Evolutionary conservation across 2,113 vertebrate genomes (phyloP).

Genomic region (zebrafish (Danio rerio)): DNA sequence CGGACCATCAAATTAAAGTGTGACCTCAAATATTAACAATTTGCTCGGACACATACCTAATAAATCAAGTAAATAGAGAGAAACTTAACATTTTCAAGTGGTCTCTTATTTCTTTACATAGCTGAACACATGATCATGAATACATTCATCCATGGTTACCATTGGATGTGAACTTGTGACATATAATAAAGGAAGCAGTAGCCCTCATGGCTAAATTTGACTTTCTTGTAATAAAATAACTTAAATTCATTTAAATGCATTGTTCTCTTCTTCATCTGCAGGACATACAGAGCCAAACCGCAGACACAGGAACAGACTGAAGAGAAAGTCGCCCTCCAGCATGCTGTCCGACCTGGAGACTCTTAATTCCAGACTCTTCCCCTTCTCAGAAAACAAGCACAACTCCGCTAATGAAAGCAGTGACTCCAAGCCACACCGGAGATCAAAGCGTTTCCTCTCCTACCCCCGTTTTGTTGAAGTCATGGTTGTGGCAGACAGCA

Average conservation of each 20-base stretch:
- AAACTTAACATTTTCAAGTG: too few species aligned
- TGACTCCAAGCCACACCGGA: slow-evolving; percentile 82
- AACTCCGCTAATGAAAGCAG: slow-evolving; percentile 70
- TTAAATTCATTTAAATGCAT: background rate
- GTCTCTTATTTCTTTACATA: too few species aligned
- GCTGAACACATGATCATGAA: too few species aligned
- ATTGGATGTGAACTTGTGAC: too few species aligned
- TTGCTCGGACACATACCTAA: too few species aligned
- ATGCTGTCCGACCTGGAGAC: slow-evolving; percentile 78
- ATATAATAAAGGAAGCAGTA: too few species aligned
- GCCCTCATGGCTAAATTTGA: too few species aligned
- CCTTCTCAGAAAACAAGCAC: slow-evolving; percentile 65
- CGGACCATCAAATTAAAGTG: too few species aligned
- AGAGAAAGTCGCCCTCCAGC: slow-evolving; percentile 61
- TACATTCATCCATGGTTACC: too few species aligned
- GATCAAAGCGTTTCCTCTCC: slow-evolving; percentile 94
- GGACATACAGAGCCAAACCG: slow-evolving; percentile 82
- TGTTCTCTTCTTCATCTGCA: slow-evolving; percentile 66
- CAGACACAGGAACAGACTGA: slow-evolving; percentile 74
- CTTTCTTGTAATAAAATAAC: too few species aligned
- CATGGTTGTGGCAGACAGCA: slow-evolving; percentile 97
- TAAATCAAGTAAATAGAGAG: too few species aligned
- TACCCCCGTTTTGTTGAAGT: slow-evolving; percentile 98
- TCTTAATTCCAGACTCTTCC: slow-evolving; percentile 75
- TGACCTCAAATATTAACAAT: too few species aligned